phyloP scores from a whole-genome alignment of 2,113 vertebrate genomes.

The Cyprinodon brontotheroides region DNA sequence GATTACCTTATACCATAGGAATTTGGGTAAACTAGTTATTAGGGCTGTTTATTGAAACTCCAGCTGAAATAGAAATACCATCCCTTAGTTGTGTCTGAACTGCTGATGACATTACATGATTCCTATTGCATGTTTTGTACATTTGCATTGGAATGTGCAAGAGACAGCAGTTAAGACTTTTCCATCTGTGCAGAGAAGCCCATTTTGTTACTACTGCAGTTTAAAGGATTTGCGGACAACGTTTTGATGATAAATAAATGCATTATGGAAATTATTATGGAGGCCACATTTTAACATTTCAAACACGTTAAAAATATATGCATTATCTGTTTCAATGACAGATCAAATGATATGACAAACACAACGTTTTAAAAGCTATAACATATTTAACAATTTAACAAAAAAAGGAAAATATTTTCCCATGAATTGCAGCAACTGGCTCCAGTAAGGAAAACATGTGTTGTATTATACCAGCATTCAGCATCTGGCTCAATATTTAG shows the following conservation, averaged over 20 bases:
- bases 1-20: neutral
- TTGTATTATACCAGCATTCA: neutral
- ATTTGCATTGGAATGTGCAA: neutral
- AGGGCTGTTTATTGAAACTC: neutral
- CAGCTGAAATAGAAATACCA: neutral
- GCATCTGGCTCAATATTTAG: constrained; percentile 11
- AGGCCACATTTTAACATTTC: neutral
- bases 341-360: neutral
- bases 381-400: neutral
- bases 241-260: neutral
- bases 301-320: neutral
- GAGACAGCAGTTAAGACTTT: neutral
- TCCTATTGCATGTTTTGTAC: neutral
- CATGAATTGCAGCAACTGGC: neutral
- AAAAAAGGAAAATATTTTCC: neutral
- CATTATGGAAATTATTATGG: neutral
- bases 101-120: neutral
- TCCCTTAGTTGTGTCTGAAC: neutral
- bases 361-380: no score
- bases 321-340: neutral
- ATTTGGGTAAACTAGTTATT: neutral
- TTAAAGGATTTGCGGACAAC: no score
- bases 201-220: neutral
- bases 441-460: neutral
- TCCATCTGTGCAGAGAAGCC: neutral